Evolutionary conservation across 2,888 invertebrate species (phyloP).

Genomic region (Tipula confusa): DNA sequence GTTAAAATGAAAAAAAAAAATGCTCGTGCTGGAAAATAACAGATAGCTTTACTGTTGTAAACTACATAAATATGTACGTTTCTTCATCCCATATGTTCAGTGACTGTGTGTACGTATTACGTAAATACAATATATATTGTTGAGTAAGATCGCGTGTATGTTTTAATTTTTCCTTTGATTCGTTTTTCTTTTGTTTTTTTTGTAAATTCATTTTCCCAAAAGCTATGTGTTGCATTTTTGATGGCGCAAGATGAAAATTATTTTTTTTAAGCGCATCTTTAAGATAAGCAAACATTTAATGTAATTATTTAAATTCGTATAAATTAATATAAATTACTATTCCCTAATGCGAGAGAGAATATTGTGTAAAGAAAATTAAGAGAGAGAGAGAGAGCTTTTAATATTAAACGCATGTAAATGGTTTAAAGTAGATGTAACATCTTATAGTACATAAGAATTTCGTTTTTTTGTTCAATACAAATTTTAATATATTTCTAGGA

Average conservation of each 20-base stretch:
- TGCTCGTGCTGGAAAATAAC: no score
- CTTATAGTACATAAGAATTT: neutral
- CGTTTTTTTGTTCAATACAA: neutral
- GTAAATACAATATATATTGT: neutral
- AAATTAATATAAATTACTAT: neutral
- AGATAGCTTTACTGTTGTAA: no score
- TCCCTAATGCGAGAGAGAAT: neutral
- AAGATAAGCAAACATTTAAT: neutral
- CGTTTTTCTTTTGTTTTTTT: neutral
- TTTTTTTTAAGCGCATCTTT: no score
- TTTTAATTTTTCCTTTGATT: no score
- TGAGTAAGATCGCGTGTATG: neutral
- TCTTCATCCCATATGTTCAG: neutral
- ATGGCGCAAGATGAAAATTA: neutral
- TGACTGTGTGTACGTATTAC: no score
- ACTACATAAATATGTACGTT: neutral
- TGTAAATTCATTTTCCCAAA: neutral
- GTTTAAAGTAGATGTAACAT: neutral
- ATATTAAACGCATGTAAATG: neutral
- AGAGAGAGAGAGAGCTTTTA: neutral
- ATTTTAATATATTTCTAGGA: slow-evolving; percentile 4
- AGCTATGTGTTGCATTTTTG: neutral
- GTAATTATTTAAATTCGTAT: neutral
- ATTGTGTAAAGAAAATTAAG: no score
- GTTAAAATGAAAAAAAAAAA: no score